Base-by-base conservation (phyloP, 2,113 vertebrate genomes). In the Cephalopholis sonnerati region DNA sequence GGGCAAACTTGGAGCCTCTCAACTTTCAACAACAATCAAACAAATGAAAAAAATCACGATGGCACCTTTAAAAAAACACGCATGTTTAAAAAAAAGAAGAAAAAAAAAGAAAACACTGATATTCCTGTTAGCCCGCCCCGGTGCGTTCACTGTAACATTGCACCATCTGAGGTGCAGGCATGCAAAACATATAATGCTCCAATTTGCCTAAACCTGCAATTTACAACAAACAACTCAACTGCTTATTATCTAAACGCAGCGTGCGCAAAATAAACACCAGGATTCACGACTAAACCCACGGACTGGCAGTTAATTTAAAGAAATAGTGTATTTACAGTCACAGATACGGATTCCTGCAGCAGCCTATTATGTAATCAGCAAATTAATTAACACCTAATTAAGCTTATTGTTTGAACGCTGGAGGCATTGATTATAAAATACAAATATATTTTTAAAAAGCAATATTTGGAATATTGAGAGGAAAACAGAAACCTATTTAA, bases 21-120 rank as follows among this genome's bases (percentile, higher is more conserved):
- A 86, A 91, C 85, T 93, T 92, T 83, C 87, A 88, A 51, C 76
- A 90, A 81, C 89, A 93, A 87, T 79, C 75, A 79, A 54, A 82
- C 48, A 62, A 55, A 76, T 36, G 46, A 77, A 58, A 71, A 66
- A 68, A 71, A 3, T 53, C 41, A 25, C 44, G 57, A 62, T 51
- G 74, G 59, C 62, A 79, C 75, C 63, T 87, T 83, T 72, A 25
- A 27, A 27, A 76, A 64, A 29, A 17, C 12, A 3, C 9, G 4
- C 44, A 8, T 24, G 57, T 77, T 61, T 10, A 41, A 11, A 18
- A 80, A 70, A 71, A 77, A 76, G 13, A 24, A 39, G 54, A 36
- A 29, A 62, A 12, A 24, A n/a, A 20, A 32, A 36, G 7, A n/a
- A 46, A 18, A 48, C 4, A 3, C 7, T 32, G 53, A 75, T 39